These are phyloP conservation scores for Vidua chalybeata DNA, from an alignment of 2,113 vertebrate genomes.

Conservation along the genomic window DNA sequence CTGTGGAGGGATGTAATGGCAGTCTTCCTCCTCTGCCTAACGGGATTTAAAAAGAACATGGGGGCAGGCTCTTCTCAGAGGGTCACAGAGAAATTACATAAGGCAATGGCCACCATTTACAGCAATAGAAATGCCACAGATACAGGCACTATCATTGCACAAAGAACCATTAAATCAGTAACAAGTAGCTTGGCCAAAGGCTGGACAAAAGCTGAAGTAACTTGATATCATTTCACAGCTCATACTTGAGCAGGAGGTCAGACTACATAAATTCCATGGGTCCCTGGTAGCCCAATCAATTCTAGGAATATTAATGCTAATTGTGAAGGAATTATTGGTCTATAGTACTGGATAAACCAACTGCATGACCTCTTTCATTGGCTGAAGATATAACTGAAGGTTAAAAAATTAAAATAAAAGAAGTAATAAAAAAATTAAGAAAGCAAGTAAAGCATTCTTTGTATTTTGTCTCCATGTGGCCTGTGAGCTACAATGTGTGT, in stretches of 20 bases:
- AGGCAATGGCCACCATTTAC: background rate
- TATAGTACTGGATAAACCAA: background rate
- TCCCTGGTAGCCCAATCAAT: background rate
- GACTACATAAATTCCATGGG: background rate
- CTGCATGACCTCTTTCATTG: background rate
- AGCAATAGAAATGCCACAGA: background rate
- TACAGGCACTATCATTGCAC: background rate
- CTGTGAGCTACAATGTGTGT: background rate
- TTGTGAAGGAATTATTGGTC: background rate
- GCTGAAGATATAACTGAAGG: background rate
- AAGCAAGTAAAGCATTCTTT: background rate
- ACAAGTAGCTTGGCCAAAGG: background rate
- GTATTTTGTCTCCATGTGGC: background rate
- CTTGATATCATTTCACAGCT: background rate
- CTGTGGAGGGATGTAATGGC: background rate
- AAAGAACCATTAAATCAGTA: background rate
- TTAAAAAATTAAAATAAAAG: background rate
- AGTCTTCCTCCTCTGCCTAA: background rate
- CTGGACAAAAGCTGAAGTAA: background rate
- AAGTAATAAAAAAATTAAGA: background rate
- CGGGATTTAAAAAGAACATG: background rate
- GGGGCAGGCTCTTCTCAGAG: background rate
- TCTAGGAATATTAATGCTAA: background rate
- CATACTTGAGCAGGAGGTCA: background rate
- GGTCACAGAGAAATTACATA: background rate